A percentile compares a stretch with the other conserved stretches of the same genome.
These are phyloP conservation scores for Dunckerocampus dactyliophorus DNA, from an alignment of 2,113 vertebrate species.

Conservation along the genomic window DNA sequence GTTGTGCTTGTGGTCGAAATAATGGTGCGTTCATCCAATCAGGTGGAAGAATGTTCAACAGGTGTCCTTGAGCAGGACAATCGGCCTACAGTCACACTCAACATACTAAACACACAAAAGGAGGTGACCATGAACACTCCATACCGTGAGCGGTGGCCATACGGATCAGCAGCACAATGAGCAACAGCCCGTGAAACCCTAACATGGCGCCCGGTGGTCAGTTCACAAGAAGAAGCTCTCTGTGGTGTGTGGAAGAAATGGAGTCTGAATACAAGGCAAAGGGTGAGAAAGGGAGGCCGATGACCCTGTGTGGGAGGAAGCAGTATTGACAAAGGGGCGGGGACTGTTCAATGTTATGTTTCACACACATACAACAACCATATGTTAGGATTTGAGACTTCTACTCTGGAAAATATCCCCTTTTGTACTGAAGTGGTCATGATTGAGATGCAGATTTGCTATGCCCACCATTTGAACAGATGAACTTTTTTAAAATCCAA, in stretches of 20 bases:
- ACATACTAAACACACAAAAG: constrained; percentile 2
- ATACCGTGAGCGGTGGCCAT: constrained; percentile 55
- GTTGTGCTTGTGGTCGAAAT: no score
- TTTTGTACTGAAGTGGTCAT: no score
- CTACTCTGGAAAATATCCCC: not conserved
- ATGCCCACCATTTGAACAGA: no score
- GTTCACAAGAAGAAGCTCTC: constrained; percentile 12
- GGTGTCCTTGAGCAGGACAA: not conserved
- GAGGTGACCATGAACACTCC: constrained; percentile 3
- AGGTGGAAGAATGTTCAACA: not conserved
- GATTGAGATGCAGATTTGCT: no score
- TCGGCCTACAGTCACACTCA: not conserved
- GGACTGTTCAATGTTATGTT: not conserved
- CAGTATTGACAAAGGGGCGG: not conserved
- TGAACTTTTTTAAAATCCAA: no score
- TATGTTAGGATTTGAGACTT: not conserved
- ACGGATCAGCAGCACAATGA: constrained; percentile 49
- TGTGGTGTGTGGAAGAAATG: constrained; percentile 13
- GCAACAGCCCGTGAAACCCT: constrained; percentile 30
- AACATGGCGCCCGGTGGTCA: constrained; percentile 49
- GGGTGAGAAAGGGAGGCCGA: constrained; percentile 30
- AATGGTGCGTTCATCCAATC: not conserved
- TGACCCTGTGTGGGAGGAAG: constrained; percentile 36
- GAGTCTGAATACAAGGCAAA: constrained; percentile 23
- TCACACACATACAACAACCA: not conserved